These are phyloP conservation scores for Formica selysi DNA, from an alignment of 1,140 invertebrate species.

Conservation along the genomic window DNA sequence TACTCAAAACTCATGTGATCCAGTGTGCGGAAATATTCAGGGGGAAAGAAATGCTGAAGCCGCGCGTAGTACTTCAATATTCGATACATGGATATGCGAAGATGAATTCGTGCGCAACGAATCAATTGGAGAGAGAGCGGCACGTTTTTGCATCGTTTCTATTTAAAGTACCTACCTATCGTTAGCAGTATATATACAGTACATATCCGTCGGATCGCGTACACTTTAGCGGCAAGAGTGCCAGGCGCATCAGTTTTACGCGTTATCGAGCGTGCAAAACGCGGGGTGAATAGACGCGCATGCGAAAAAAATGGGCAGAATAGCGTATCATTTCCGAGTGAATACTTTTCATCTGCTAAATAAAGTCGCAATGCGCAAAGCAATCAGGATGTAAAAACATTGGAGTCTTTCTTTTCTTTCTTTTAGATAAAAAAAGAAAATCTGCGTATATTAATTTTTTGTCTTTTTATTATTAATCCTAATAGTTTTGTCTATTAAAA, in stretches of 20 bases:
- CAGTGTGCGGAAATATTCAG: slow-evolving; percentile 3
- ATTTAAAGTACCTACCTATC: slow-evolving; percentile 12
- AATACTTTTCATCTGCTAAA: slow-evolving; percentile 11
- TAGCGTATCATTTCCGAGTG: slow-evolving; percentile 11
- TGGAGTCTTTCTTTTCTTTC: neutral
- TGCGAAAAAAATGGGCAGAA: neutral
- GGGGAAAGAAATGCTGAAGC: neutral
- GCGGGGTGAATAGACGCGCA: neutral
- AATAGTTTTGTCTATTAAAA: neutral
- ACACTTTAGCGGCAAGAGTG: slow-evolving; percentile 30
- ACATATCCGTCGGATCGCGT: neutral
- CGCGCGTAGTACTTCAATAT: neutral
- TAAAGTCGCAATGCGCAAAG: neutral
- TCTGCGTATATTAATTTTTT: neutral
- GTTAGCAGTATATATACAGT: neutral
- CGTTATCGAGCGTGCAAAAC: slow-evolving; percentile 49
- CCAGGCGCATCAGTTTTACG: slow-evolving; percentile 38
- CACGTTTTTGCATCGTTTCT: slow-evolving; percentile 22
- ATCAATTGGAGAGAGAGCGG: neutral
- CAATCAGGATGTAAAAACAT: neutral
- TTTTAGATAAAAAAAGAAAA: neutral
- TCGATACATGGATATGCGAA: neutral
- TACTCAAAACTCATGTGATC: slow-evolving; percentile 1
- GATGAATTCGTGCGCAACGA: slow-evolving; percentile 14
- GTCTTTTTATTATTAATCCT: neutral